Evolutionary conservation across 2,113 vertebrate genomes (phyloP), one percentile per base, ranked within the genome.

Genomic region (Lepus americanus): DNA sequence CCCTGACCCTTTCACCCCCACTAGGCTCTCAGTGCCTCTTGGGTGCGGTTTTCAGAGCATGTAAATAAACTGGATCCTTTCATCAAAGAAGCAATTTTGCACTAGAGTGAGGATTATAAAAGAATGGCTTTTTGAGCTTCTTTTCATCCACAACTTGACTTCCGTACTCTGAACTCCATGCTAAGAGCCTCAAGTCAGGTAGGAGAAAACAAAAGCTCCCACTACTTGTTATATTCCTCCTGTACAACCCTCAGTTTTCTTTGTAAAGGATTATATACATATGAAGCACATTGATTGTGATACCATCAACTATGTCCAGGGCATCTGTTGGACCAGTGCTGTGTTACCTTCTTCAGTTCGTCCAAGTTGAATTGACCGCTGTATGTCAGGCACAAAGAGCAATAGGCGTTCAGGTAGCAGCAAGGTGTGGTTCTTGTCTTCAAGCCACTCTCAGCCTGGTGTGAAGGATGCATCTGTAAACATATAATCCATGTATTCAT

Each of bases 151-250:
- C 33, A 27, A 12, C 19, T 12, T 25, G 14, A 44, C 25, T 33
- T 61, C 29, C 92, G 72, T 44, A 31, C 67, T 82, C 49, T 59
- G 67, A 49, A 53, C n/a, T 51, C 36, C 70, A 39, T 66, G 59
- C 51, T 90, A 85, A 93, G 87, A 59, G 39, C 64, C 92, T 78
- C 49, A 39, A 82, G 67, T 64, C 63, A 55, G 29, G 29, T 36
- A 27, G 3, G 33, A 73, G 22, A 27, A 94, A 67, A 78, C 33
- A 64, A 27, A 31, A 51, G 23, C 1, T 51, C 55, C 66, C 6
- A n/a, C 17, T 33, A 11, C 20, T 66, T 77, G 31, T 69, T 93
- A 4, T 11, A 59, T 66, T 44, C 89, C 64, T 3, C 39, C 53
- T 14, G 16, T 4, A 76, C 22, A 25, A 1, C 2, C 22, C n/a